phyloP scores from a whole-genome alignment of 2,797 vertebrate species.

The Anabacerthia variegaticeps region DNA sequence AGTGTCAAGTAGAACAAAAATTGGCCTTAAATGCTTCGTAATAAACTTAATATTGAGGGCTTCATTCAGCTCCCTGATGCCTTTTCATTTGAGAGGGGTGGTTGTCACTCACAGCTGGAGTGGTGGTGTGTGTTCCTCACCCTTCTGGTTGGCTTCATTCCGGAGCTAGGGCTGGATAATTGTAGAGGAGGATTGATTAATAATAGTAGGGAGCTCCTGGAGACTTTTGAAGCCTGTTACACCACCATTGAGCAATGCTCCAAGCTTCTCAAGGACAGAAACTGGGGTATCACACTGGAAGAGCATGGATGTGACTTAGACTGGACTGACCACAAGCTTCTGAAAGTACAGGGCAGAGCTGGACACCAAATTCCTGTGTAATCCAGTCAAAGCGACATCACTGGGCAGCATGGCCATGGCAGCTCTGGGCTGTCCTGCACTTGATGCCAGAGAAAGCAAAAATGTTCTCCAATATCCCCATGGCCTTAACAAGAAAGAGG shows the following conservation, averaged over 20 bases:
- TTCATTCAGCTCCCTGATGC: neutral
- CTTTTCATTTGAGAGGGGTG: neutral
- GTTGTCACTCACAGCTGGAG: neutral
- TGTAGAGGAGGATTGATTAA: neutral
- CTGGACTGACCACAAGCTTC: neutral
- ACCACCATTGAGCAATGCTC: neutral
- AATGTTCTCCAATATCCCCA: too few relatives aligned
- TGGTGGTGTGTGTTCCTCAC: neutral
- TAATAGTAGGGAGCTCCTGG: neutral
- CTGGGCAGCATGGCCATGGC: rapidly evolving
- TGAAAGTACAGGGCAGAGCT: neutral
- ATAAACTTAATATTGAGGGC: neutral
- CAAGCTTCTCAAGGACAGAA: neutral
- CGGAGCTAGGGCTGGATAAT: neutral
- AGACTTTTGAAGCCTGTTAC: neutral
- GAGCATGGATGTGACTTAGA: neutral
- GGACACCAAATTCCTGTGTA: rapidly evolving
- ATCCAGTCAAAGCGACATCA: neutral
- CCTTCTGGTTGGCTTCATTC: neutral
- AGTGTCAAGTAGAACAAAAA: neutral
- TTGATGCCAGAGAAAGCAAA: neutral
- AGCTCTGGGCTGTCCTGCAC: rapidly evolving
- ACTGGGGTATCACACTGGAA: neutral
- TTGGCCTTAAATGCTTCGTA: neutral
- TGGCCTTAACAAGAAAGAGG: neutral